A percentile compares a stretch with the other conserved stretches of the same genome.
These are phyloP conservation scores for Calyptommatus sinebrachiatus DNA, from an alignment of 2,113 vertebrate species.

Conservation along the genomic window DNA sequence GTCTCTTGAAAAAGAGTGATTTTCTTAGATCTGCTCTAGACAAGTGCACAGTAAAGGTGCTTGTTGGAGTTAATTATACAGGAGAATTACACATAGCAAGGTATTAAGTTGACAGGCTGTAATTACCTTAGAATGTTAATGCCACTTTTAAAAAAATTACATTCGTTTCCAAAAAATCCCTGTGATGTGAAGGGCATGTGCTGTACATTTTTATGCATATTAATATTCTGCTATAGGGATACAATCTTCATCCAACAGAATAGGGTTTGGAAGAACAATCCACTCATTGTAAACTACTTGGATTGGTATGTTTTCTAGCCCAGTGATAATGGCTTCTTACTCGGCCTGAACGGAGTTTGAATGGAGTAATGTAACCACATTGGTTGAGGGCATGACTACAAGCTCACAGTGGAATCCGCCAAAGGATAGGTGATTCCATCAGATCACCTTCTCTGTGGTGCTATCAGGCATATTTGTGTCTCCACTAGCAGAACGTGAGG, in stretches of 20 bases:
- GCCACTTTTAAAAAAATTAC: neutral
- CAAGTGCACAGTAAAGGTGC: neutral
- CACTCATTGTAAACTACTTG: too few species aligned
- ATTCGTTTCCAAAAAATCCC: neutral
- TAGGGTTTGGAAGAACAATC: too few species aligned
- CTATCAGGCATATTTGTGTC: too few species aligned
- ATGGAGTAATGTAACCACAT: too few species aligned
- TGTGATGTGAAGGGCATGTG: neutral
- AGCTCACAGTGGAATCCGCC: too few species aligned
- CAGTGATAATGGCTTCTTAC: too few species aligned
- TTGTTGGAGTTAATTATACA: neutral
- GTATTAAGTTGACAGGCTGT: neutral
- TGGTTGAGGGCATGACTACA: too few species aligned
- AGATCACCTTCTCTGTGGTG: too few species aligned
- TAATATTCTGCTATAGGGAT: neutral
- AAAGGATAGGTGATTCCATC: too few species aligned
- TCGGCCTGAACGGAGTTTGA: too few species aligned
- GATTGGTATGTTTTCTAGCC: too few species aligned
- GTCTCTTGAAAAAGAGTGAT: neutral
- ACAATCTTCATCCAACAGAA: neutral
- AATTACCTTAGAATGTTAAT: neutral
- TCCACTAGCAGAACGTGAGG: too few species aligned
- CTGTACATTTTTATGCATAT: neutral
- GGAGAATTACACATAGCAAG: conserved; percentile 1
- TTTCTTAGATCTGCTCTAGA: neutral